A percentile compares a stretch with the other conserved stretches of the same genome.
phyloP scores from a whole-genome alignment of 2,888 invertebrate species.

The Hoplodrina ambigua region DNA sequence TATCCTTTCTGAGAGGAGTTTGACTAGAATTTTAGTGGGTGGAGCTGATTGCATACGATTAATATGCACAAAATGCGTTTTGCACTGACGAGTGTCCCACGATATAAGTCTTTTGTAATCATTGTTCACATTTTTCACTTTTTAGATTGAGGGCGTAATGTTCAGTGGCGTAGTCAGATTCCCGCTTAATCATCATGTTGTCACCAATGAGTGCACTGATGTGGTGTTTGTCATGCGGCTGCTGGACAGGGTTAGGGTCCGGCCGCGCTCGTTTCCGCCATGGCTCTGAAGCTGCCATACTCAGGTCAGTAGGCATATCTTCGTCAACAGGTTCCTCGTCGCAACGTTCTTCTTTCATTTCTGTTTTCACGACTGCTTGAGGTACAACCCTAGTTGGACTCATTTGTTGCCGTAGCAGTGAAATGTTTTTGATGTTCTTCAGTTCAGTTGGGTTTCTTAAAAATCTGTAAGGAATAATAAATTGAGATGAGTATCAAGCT shows the following conservation, averaged over 20 bases:
- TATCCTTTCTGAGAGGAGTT: constrained; percentile 85
- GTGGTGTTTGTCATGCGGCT: constrained; percentile 86
- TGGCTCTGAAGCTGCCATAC: constrained; percentile 90
- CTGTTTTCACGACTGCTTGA: constrained; percentile 84
- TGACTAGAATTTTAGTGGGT: constrained; percentile 86
- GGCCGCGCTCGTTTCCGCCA: constrained; percentile 86
- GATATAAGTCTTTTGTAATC: constrained; percentile 71
- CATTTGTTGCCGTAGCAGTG: constrained; percentile 95
- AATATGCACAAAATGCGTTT: constrained; percentile 67
- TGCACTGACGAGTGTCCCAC: constrained; percentile 77
- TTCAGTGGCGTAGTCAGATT: constrained; percentile 83
- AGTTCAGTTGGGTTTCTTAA: constrained; percentile 97
- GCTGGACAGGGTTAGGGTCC: constrained; percentile 72
- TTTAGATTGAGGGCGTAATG: constrained; percentile 87
- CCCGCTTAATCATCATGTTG: constrained; percentile 86
- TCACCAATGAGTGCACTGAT: constrained; percentile 89
- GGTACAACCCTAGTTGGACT: constrained; percentile 90
- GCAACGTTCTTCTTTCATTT: constrained; percentile 87
- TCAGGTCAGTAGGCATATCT: constrained; percentile 93
- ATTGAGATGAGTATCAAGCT: constrained; percentile 13
- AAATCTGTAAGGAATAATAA: constrained; percentile 91
- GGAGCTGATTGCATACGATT: constrained; percentile 79
- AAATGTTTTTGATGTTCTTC: constrained; percentile 98
- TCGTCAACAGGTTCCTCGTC: constrained; percentile 90
- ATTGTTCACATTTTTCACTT: constrained; percentile 90